Base-by-base conservation (phyloP, 92 coral and sea anemone species). In the Umimayanthus kanabou region DNA sequence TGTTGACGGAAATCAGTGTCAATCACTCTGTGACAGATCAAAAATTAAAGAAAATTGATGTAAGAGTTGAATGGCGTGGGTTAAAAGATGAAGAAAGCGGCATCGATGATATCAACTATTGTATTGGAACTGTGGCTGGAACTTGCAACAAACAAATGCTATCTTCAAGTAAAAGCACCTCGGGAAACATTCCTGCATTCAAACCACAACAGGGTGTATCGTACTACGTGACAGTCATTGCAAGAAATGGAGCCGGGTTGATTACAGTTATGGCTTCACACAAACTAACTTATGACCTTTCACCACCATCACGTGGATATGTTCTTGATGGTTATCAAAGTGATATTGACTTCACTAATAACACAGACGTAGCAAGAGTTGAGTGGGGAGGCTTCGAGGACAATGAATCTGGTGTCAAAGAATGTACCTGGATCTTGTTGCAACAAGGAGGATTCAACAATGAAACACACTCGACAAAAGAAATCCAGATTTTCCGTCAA, bases 311-410 rank as follows among this genome's bases (percentile, higher is more conserved):
- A 28, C 89, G 50, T 15, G 98, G 98, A 23, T 69, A 80, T 47
- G 98, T 96, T 5, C 81, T 92, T 45, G 98, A 96, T 50, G 98
- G 96, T 9, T 28, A 73, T n/a, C 88, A 85, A 70, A 88, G 47
- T 22, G 98, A 96, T 74, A 66, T 89, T 26, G 95, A 96, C 55
- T 94, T 87, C 77, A 89, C 92, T 39, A 88, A 89, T 26, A 76
- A 83, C 50, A 92, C 91, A 47, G 69, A 85, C 73, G 42, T 93
- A 37, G 84, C 94, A 75, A 43, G 88, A 53, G 77, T 83, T 73
- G 92, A 85, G 74, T 96, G 98, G 98, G 87, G 65, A 3, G 96
- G 91, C 37, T 93, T 96, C 73, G 76, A 89, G 72, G 98, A 96
- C 70, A 87, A 82, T 23, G 98, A 96, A 81, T 82, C 98, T 9